Percentiles rank a stretch among this genome's conserved stretches.
Conservation (phyloP, 2,797 vertebrate genomes). For the Semaprochilodus insignis region DNA sequence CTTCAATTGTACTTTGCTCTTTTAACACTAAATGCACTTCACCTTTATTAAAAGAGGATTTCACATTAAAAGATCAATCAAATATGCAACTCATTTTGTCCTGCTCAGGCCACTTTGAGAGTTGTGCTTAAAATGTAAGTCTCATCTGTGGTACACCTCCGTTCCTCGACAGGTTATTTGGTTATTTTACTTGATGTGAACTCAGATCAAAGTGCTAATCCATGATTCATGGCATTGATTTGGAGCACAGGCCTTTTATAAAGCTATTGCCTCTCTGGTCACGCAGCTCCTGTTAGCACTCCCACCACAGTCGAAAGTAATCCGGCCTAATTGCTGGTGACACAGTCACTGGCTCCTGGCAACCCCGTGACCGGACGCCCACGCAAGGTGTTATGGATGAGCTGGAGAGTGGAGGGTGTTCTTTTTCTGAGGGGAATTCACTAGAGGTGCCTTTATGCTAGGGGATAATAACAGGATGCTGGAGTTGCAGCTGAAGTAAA, state of each 20-base stretch:
- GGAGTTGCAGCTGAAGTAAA: constrained; percentile 23
- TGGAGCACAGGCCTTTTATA: constrained; percentile 27
- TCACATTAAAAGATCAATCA: background rate
- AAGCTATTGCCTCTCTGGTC: constrained; percentile 38
- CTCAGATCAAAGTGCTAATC: constrained; percentile 17
- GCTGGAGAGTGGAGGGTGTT: background rate
- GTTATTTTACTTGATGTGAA: background rate
- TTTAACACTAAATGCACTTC: constrained; percentile 8
- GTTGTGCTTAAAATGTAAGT: background rate
- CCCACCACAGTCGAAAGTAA: constrained; percentile 71
- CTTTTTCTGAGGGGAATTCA: constrained; percentile 28
- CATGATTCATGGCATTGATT: constrained; percentile 27
- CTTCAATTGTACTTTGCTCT: background rate
- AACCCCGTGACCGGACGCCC: constrained; percentile 13
- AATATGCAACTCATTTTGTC: constrained; percentile 8
- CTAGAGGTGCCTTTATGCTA: constrained; percentile 19
- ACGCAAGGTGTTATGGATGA: constrained; percentile 15
- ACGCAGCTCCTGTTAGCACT: constrained; percentile 41
- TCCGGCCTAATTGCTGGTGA: constrained; percentile 77
- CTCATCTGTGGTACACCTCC: too few relatives aligned
- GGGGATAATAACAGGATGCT: constrained; percentile 41
- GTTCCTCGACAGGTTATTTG: background rate
- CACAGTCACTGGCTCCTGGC: constrained; percentile 51
- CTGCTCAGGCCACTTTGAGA: constrained; percentile 8
- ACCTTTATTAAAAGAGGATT: too few relatives aligned